Conservation (phyloP, 2,113 vertebrate genomes). For the Chloropsis cyanopogon region DNA sequence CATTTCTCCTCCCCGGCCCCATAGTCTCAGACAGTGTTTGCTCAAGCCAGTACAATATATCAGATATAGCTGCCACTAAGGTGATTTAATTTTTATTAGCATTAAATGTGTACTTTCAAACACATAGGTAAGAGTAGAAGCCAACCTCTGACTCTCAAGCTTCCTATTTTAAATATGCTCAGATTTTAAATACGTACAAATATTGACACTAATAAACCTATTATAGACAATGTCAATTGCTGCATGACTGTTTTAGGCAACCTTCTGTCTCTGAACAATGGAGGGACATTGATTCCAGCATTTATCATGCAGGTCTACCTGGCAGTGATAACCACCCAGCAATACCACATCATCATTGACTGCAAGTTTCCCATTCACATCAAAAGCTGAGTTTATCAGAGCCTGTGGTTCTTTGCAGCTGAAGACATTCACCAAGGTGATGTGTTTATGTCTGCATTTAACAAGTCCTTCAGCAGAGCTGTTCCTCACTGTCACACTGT, state of each 20-base stretch:
- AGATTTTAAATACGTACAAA: neutral
- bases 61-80: neutral
- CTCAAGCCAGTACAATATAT: neutral
- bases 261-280: neutral
- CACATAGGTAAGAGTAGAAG: neutral
- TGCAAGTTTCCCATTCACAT: neutral
- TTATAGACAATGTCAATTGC: fast-evolving
- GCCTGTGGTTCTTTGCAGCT: neutral
- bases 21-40: neutral
- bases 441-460: neutral
- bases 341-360: neutral
- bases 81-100: neutral
- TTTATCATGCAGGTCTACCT: neutral
- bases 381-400: neutral
- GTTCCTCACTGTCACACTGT: neutral
- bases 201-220: neutral
- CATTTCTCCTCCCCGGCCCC: neutral
- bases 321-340: fast-evolving
- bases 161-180: neutral
- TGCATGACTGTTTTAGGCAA: neutral
- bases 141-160: neutral
- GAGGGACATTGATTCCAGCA: neutral
- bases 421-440: neutral
- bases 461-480: neutral
- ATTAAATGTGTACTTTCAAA: neutral